These are phyloP conservation scores for Meloidogyne floridensis DNA, from an alignment of 1,140 invertebrate genomes.

Conservation along the genomic window DNA sequence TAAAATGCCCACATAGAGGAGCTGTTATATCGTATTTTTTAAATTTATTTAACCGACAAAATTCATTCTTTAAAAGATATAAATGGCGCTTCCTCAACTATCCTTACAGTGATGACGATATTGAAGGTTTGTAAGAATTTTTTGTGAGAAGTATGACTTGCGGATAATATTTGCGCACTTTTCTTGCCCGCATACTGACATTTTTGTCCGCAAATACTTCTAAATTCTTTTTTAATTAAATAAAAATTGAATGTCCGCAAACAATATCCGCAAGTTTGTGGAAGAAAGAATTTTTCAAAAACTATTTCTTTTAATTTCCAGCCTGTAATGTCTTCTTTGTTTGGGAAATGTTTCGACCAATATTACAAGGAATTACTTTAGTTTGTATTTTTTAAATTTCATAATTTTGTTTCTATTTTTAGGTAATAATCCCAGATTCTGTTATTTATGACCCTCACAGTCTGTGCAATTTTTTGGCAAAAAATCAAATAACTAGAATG, in stretches of 20 bases:
- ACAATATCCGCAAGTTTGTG: no score
- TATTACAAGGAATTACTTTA: conserved; percentile 67
- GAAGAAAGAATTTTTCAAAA: no score
- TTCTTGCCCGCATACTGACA: conserved; percentile 1
- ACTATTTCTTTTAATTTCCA: not conserved
- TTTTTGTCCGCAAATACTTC: no score
- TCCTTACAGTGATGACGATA: conserved; percentile 66
- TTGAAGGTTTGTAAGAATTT: conserved; percentile 49
- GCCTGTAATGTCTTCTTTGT: conserved; percentile 69
- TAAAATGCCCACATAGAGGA: conserved; percentile 68
- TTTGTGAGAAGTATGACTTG: not conserved
- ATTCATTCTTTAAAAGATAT: conserved; percentile 49
- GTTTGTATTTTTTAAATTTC: conserved; percentile 64
- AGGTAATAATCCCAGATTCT: conserved; percentile 67
- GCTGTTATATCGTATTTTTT: conserved; percentile 68
- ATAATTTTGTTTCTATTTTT: not conserved
- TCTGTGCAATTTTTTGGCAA: conserved; percentile 65
- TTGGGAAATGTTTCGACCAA: conserved; percentile 68
- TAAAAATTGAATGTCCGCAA: no score
- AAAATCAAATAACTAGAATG: conserved; percentile 67
- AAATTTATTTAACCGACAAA: conserved; percentile 51
- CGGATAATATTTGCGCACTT: conserved; percentile 23
- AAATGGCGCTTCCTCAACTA: conserved; percentile 65
- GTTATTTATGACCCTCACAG: conserved; percentile 67
- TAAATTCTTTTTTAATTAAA: no score